Conservation (phyloP, 2,797 vertebrate genomes). For the Scomberomorus guttatus region DNA sequence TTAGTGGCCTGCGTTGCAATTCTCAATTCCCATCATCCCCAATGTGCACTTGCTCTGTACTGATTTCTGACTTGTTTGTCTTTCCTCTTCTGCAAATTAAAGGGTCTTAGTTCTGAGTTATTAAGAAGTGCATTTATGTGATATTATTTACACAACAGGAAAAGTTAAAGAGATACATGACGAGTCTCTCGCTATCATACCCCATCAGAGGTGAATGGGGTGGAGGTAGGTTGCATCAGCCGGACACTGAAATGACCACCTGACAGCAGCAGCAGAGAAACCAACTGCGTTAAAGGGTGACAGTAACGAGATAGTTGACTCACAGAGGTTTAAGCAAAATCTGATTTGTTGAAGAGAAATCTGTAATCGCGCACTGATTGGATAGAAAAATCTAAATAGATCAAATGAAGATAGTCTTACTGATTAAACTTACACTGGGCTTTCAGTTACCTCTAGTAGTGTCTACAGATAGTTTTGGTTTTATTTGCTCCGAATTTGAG, state of each 20-base stretch:
- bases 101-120: not conserved
- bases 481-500: too few species aligned
- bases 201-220: too few species aligned
- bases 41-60: conserved; percentile 3
- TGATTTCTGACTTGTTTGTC: conserved; percentile 7
- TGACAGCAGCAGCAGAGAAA: not conserved
- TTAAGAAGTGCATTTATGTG: not conserved
- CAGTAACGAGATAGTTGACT: not conserved
- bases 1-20: not conserved
- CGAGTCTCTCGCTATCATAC: too few species aligned
- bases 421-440: too few species aligned
- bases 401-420: too few species aligned
- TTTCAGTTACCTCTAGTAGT: too few species aligned
- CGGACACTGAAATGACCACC: too few species aligned
- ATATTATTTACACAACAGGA: not conserved
- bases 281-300: not conserved
- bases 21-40: not conserved
- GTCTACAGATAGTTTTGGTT: not conserved
- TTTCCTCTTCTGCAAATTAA: conserved; percentile 6
- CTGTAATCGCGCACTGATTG: not conserved
- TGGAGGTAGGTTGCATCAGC: too few species aligned
- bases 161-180: not conserved
- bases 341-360: not conserved
- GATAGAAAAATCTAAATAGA: too few species aligned
- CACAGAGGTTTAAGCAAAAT: not conserved